These are phyloP conservation scores for Pitta sordida DNA, from an alignment of 2,113 vertebrate genomes.

Conservation along the genomic window DNA sequence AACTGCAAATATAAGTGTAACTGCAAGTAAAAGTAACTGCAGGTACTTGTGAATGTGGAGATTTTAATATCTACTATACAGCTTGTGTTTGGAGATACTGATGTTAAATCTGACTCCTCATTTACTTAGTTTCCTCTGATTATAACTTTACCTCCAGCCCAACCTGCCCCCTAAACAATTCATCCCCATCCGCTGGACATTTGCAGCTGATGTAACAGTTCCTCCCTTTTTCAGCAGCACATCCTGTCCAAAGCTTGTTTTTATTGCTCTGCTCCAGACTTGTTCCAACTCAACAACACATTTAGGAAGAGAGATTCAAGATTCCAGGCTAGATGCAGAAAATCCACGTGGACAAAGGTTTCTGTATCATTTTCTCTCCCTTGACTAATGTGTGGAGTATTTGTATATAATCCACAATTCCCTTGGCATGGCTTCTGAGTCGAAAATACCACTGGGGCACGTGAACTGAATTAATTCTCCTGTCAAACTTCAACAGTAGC, in stretches of 20 bases:
- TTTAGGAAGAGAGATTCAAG: background rate
- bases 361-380: background rate
- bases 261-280: background rate
- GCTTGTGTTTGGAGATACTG: background rate
- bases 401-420: background rate
- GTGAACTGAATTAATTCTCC: background rate
- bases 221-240: constrained; percentile 29
- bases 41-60: background rate
- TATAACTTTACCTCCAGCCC: background rate
- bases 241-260: constrained; percentile 25
- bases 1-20: background rate
- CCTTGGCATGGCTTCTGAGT: background rate
- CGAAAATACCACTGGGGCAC: background rate
- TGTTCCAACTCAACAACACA: background rate
- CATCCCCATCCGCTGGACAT: background rate
- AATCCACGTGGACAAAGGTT: background rate
- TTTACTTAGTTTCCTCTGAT: constrained; percentile 20
- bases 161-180: background rate
- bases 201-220: constrained; percentile 43
- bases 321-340: background rate
- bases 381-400: background rate
- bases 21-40: background rate
- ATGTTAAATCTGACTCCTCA: background rate
- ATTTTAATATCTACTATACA: background rate
- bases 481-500: background rate